phyloP scores from a whole-genome alignment of 2,797 vertebrate genomes.

The Hippopotamyrus pictus region DNA sequence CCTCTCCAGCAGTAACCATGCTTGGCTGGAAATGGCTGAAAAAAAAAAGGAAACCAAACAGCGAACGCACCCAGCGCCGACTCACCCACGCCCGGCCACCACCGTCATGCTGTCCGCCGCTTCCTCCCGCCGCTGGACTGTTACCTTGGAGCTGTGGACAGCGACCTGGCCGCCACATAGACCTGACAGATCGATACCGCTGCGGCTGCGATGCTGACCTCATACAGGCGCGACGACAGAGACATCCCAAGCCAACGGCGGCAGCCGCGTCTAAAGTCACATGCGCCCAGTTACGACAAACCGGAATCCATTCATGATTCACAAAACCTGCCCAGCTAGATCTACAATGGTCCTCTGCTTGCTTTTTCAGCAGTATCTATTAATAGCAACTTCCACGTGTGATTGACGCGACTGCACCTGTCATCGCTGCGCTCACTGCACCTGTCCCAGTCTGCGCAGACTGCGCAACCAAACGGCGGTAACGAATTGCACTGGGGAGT shows the following conservation, averaged over 20 bases:
- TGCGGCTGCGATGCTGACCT: neutral
- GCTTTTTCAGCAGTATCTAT: neutral
- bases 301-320: neutral
- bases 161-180: constrained; percentile 4
- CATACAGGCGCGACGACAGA: neutral
- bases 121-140: neutral
- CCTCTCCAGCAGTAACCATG: constrained; percentile 18
- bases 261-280: neutral
- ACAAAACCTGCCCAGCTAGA: neutral
- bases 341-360: neutral
- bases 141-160: neutral
- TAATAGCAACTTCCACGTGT: neutral
- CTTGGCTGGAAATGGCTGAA: constrained; percentile 8
- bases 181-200: neutral
- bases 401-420: neutral
- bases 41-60: neutral
- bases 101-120: neutral
- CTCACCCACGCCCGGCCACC: neutral
- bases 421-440: neutral
- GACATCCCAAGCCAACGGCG: neutral
- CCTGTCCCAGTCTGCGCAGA: neutral
- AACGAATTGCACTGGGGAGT: neutral
- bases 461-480: neutral
- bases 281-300: neutral
- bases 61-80: neutral